Evolutionary conservation across 2,113 vertebrate genomes (phyloP), one percentile per base, ranked within the genome.

Genomic region (Neomonachus schauinslandi): DNA sequence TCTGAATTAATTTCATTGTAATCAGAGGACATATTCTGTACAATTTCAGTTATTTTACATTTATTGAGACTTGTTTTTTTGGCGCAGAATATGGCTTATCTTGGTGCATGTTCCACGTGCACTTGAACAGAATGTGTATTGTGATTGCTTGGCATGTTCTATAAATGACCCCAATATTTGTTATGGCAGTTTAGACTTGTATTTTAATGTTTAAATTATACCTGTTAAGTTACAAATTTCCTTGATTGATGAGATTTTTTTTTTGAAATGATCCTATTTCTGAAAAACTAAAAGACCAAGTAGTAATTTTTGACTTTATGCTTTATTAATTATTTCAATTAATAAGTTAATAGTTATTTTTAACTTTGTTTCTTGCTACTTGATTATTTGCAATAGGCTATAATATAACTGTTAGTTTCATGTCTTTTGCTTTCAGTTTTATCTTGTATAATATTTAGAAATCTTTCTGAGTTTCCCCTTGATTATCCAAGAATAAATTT

Each of bases 371-470:
- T 91, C 39, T 96, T 93, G 28, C 36, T 91, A 69, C 10, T 91
- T 46, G 36, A 49, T 74, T 94, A 94, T 74, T 74, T 91, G 72
- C 24, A n/a, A 1, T 74, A 46, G 33, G 4, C 71, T 65, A 63
- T 67, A 93, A 14, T 81, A 55, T 51, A 76, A 57, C 67, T 84
- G 10, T 95, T 95, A 83, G 33, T 84, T 95, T 96, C n/a, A 77
- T 87, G n/a, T 92, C 59, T 86, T 92, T 92, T 96, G 12, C 74
- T 89, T 97, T 95, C 22, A 96, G n/a, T 55, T 96, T 96, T 95
- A 55, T 93, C 51, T 81, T 96, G 46, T 81, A 46, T 93, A 89
- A 85, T 88, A 88, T 63, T 95, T 96, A 83, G 53, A 91, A 97
- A 87, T 81, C n/a, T 71, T 97, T 76, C 36, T 69, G n/a, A 81